Evolutionary conservation across 35 echinoderm and acorn worm species (phyloP).

Genomic region (Diadema setosum): DNA sequence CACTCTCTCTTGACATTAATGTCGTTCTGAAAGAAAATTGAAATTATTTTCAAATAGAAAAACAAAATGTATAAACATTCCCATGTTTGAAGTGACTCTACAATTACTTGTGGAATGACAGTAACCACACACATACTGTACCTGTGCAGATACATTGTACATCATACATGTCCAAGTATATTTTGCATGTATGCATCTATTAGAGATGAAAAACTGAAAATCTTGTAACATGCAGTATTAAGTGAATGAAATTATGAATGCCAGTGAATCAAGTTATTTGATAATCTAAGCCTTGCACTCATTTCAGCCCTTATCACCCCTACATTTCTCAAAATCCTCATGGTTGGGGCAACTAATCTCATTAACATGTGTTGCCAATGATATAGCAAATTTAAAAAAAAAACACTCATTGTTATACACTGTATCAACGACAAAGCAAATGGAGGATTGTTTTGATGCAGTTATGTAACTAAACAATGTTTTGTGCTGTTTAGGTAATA

Average conservation of each 20-base stretch:
- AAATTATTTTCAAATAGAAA: neutral
- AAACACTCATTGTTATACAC: too few relatives aligned
- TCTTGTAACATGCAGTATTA: neutral
- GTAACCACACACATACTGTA: neutral
- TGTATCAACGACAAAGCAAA: too few relatives aligned
- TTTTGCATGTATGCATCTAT: neutral
- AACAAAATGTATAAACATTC: neutral
- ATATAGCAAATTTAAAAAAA: too few relatives aligned
- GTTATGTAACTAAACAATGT: too few relatives aligned
- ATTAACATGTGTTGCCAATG: too few relatives aligned
- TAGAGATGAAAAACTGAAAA: neutral
- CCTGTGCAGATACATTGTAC: neutral
- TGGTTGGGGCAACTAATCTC: too few relatives aligned
- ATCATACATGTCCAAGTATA: neutral
- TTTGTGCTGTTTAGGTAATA: too few relatives aligned
- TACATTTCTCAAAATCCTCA: too few relatives aligned
- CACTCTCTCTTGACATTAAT: neutral
- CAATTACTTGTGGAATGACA: neutral
- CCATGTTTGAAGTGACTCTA: neutral
- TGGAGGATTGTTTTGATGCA: too few relatives aligned
- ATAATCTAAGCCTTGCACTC: neutral
- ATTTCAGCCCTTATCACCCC: too few relatives aligned
- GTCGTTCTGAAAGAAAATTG: neutral
- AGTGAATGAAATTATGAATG: neutral
- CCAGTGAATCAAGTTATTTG: neutral